Base-by-base conservation (phyloP, 2,888 invertebrate genomes). In the Ormyrus thymus region DNA sequence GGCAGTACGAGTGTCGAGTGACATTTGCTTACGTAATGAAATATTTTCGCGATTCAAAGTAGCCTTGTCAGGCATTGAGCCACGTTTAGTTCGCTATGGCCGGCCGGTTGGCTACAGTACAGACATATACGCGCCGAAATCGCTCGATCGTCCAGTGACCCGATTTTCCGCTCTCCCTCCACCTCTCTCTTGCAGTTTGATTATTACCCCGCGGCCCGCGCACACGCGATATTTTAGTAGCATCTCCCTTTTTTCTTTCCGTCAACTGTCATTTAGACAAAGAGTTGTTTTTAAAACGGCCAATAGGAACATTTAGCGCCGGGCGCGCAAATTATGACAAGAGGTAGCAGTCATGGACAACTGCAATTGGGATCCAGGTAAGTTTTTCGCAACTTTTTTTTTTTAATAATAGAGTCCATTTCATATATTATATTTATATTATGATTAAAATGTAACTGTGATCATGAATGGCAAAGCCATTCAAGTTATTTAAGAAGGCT, bases 281-380 rank as follows among this genome's bases (percentile, higher is more conserved):
- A 29, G 29, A 29, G 29, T 29, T 29, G 29, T 29, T 29, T 29
- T 29, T 29, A 29, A 43, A 51, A 58, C 48, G 50, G 59, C 62
- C 50, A 64, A 58, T 2, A 48, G 65, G 10, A 7, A 43, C 7
- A 5, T 51, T 75, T 50, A 70, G 80, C 78, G 80, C 78, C 61
- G 45, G 66, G 74, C 68, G 79, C 78, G 79, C 84, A 83, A 89
- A 92, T 90, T 90, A 92, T 92, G 92, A 92, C 92, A 90, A 81
- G 65, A 74, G 78, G 91, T 92, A 86, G 91, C 91, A 88, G 90
- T 92, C 86, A 93, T 93, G 92, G 92, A 92, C 82, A 92, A 92
- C 90, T 91, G 91, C 84, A 92, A 92, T 87, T 92, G 92, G 92
- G 93, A 93, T 90, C 92, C 93, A 90, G 92, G 93, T 93, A 90